Evolutionary conservation across 2,797 vertebrate species (phyloP), one percentile per base, ranked within the genome.

Genomic region (Leptoclinus maculatus): DNA sequence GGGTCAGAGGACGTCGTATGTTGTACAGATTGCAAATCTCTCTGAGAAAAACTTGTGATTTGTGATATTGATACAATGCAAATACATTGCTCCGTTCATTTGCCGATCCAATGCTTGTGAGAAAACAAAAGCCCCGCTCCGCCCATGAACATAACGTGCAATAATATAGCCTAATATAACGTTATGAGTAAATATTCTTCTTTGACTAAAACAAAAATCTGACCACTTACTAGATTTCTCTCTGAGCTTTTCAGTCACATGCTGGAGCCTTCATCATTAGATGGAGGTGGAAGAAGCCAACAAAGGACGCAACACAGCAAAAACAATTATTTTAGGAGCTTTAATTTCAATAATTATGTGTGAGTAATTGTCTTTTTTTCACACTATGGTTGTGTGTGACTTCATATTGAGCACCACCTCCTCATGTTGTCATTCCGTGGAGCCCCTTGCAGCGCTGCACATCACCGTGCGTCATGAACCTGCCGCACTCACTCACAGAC

Each of bases 401-500:
- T 70, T 54, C 7, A 9, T n/a, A 39, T 21, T 29, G 58, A 68
- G 8, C 53, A 7, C 21, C 53, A 36, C 36, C 64, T 72, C 36
- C 57, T 64, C 39, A 34, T 72, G 66, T 6, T 67, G 54, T 71
- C 58, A 12, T 3, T 4, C 17, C 34, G 36, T 25, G 39, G 34
- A 36, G 82, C 11, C 17, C 76, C n/a, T 3, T 47, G 38, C 41
- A 17, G 57, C 19, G 62, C 41, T 59, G 47, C n/a, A 56, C 73
- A 75, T 83, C 66, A 62, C 14, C 17, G 49, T 64, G 54, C 39
- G 67, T 66, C 47, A 71, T 79, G 83, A 94, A 92, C 91, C 91
- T 91, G 93, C 88, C 76, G 67, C 79, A 78, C 90, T 93, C 91
- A 91, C 85, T 92, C 90, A 90, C 66, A 25, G 16, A 83, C 39